These are phyloP conservation scores for Nibea coibor DNA, from an alignment of 2,113 vertebrate species.

Conservation along the genomic window DNA sequence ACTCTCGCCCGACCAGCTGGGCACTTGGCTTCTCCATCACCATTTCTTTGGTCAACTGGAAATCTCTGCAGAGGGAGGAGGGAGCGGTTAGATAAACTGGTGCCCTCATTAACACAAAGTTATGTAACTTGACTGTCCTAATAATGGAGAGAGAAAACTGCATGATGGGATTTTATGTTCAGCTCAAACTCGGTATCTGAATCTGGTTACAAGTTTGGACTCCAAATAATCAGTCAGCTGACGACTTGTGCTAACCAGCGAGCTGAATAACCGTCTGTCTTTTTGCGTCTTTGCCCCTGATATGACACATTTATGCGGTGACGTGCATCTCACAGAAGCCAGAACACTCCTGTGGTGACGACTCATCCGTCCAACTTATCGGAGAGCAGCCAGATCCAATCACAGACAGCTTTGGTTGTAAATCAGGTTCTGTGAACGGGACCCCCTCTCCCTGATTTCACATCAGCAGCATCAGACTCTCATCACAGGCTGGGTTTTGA, in stretches of 20 bases:
- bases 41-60: slow-evolving; percentile 99
- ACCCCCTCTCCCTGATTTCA: not conserved
- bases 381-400: not conserved
- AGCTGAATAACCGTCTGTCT: not conserved
- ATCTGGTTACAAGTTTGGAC: not conserved
- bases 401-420: not conserved
- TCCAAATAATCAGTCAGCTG: too few species aligned
- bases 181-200: not conserved
- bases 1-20: slow-evolving; percentile 99
- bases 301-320: not conserved
- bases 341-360: not conserved
- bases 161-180: not conserved
- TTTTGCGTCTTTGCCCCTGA: not conserved
- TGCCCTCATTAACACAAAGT: not conserved
- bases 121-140: not conserved
- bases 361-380: not conserved
- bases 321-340: not conserved
- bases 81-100: not conserved
- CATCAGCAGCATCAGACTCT: not conserved
- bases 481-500: not conserved
- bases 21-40: slow-evolving; percentile 99
- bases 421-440: not conserved
- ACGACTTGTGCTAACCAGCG: not conserved
- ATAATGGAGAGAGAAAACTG: not conserved
- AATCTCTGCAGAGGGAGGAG: slow-evolving; percentile 58